Base-by-base conservation (phyloP, 1,140 invertebrate species). In the Solenopsis invicta region DNA sequence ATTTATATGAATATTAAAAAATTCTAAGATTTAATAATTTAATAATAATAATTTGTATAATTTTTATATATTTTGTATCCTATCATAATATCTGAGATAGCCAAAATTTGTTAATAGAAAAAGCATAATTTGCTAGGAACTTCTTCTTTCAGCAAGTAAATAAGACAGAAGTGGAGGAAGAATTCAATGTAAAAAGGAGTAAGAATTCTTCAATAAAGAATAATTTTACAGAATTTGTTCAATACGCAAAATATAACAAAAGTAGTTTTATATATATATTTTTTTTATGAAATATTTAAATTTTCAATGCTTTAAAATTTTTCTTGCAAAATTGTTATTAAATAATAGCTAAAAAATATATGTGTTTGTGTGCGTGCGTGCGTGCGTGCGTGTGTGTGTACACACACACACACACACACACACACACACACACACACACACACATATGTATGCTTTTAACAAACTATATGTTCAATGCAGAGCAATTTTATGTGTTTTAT, bases 61-160 rank as follows among this genome's bases (percentile, higher is more conserved):
- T 72, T 88, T 85, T 78, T 69, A 88, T 56, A 50, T 69, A 37
- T 50, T 16, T 61, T 54, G 9, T 87, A 85, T 84, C 52, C 6
- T 62, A n/a, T 37, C 24, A 54, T 41, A 50, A 50, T 54, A 82
- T 84, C 34, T 48, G 64, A 85, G 12, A 71, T 80, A 77, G 71
- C 24, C 45, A 71, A 75, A 77, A 76, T 9, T 61, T 59, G 72
- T 71, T 45, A 61, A 76, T 87, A 78, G 50, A 9, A 78, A 62
- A 86, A 80, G 72, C 34, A 56, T 91, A 86, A 91, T 91, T 69
- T 66, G 77, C 59, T 89, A 89, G 90, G 62, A 24, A 78, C 76
- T 89, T 86, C 59, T 91, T 91, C 84, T 91, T 91, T 91, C 90
- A 91, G 90, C 85, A 67, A 89, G 54, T 91, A 91, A 89, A 59